A percentile compares a stretch with the other conserved stretches of the same genome.
Evolutionary conservation across 2,797 vertebrate species (phyloP).

Genomic region (Myoxocephalus aenaeus): DNA sequence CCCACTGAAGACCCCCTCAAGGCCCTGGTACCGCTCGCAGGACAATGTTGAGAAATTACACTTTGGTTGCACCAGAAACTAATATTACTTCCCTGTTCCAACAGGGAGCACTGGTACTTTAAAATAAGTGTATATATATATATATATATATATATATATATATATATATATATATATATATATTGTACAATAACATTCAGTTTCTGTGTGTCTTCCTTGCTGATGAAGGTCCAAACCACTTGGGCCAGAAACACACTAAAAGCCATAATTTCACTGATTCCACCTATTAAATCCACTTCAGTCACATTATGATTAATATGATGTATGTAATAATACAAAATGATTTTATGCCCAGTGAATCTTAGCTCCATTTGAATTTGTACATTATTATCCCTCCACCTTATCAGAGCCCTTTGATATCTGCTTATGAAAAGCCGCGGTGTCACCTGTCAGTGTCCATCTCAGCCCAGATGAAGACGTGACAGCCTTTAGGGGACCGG

Average conservation of each 20-base stretch:
- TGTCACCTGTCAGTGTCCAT: constrained; percentile 79
- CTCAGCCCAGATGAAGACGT: constrained; percentile 77
- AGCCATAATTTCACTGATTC: constrained; percentile 3
- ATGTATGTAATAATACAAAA: background rate
- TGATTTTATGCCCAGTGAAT: constrained; percentile 32
- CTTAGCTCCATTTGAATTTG: constrained; percentile 36
- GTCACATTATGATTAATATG: constrained; percentile 34
- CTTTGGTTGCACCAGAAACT: constrained; percentile 13
- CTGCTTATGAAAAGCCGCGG: constrained; percentile 53
- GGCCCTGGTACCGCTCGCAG: constrained; percentile 10
- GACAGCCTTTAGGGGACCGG: constrained; percentile 65
- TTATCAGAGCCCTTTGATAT: constrained; percentile 64
- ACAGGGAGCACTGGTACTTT: background rate
- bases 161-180: too few relatives aligned
- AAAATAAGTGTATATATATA: too few relatives aligned
- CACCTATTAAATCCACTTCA: constrained; percentile 34
- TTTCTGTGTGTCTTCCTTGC: background rate
- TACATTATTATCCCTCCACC: constrained; percentile 45
- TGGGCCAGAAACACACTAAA: background rate
- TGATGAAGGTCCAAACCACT: too few relatives aligned
- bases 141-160: too few relatives aligned
- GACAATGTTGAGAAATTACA: constrained; percentile 29
- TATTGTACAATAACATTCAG: background rate
- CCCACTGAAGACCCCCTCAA: constrained; percentile 41
- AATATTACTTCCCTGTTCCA: constrained; percentile 19